A percentile compares a stretch with the other conserved stretches of the same genome.
phyloP scores from a whole-genome alignment of 2,797 vertebrate genomes.

The Neosilurus mollespiculum region DNA sequence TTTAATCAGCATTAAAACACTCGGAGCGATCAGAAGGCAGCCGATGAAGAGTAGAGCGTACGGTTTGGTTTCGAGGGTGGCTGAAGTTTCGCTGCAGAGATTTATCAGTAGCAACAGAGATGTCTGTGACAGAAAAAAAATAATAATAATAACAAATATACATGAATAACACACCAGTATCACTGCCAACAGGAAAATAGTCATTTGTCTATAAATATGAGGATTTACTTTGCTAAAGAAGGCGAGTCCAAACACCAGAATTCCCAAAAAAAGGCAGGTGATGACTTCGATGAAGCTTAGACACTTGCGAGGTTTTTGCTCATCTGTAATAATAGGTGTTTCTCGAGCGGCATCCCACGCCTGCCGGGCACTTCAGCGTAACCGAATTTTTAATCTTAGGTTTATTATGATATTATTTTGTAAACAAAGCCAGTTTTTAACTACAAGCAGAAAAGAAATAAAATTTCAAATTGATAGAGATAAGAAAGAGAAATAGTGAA shows the following conservation, averaged over 20 bases:
- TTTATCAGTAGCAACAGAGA: conserved; percentile 69
- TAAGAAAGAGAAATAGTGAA: not conserved
- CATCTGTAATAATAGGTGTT: conserved; percentile 60
- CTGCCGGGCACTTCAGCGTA: conserved; percentile 34
- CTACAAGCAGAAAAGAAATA: too few relatives aligned
- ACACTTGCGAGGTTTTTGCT: conserved; percentile 64
- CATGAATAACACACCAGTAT: too few relatives aligned
- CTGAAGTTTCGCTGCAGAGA: conserved; percentile 54
- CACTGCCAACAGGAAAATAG: too few relatives aligned
- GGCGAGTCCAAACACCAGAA: conserved; percentile 64
- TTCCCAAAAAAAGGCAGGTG: not conserved
- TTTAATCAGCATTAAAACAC: conserved; percentile 62
- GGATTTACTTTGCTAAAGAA: conserved; percentile 70
- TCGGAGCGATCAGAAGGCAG: conserved; percentile 61
- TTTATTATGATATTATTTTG: too few relatives aligned
- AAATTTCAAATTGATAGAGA: not conserved
- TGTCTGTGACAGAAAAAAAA: conserved; percentile 46
- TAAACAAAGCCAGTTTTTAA: not conserved
- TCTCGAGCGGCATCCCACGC: conserved; percentile 64
- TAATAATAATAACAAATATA: not conserved
- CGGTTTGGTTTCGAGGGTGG: conserved; percentile 51
- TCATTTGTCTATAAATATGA: not conserved
- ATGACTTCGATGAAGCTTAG: conserved; percentile 56
- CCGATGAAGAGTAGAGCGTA: conserved; percentile 65
- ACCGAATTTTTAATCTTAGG: too few relatives aligned